Base-by-base conservation (phyloP, 2,113 vertebrate genomes). In the Brachyhypopomus occidentalis region DNA sequence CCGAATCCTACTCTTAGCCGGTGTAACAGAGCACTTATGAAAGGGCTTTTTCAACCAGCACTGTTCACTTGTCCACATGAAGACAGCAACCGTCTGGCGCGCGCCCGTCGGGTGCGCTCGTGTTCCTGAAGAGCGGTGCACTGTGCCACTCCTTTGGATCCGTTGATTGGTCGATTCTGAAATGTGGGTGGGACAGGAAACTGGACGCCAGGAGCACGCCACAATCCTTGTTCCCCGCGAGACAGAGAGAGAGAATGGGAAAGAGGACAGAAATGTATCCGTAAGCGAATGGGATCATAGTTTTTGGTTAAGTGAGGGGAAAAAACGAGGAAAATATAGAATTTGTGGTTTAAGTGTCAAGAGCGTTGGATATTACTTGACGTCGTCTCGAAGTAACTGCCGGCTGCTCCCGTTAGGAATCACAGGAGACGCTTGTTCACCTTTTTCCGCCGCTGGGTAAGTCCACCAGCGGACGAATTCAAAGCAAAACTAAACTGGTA, bases 101-200 rank as follows among this genome's bases (percentile, higher is more conserved):
- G 79, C 17, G 17, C 73, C n/a, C n/a, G 34, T 30, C 73, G 66
- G 80, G 58, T 76, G 64, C 67, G 25, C 80, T 77, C 56, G n/a
- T 82, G 48, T 25, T 41, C 72, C n/a, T 14, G 45, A 52, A 52
- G 45, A 14, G 45, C 12, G 45, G 41, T 45, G 9, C 45, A 3
- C 45, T 4, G 52, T 66, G 64, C 52, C 56, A 56, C 64, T 72
- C 58, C 38, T 25, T 27, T 19, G 27, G 22, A 3, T 4, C 5
- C 19, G 25, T 59, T 79, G 81, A 88, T 87, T 88, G 62, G 87
- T 78, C 45, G 59, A 80, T 66, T 52, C 67, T 45, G 52, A 16
- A 62, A 71, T 77, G 64, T 82, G 86, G 87, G 87, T 86, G 70
- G 86, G 84, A 79, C 84, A 83, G 83, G 84, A 86, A 84, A 79